Conservation (phyloP, 2,113 vertebrate genomes). For the Macrotus californicus region DNA sequence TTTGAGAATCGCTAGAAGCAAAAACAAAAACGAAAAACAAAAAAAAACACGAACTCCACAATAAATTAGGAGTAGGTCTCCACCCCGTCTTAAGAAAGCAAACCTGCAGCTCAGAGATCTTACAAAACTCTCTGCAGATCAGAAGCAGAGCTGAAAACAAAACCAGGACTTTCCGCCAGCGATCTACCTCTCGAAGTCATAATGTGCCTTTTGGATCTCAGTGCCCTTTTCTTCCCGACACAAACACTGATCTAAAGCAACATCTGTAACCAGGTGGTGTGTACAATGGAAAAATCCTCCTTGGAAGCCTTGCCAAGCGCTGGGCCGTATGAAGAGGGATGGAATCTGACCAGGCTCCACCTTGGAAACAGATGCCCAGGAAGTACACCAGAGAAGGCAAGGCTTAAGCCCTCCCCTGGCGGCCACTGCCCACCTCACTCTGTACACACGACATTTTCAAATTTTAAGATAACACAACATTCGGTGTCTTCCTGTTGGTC, state of each 20-base stretch:
- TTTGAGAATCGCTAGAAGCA: background rate
- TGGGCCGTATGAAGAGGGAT: conserved; percentile 32
- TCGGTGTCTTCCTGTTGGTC: background rate
- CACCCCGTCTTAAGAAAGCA: background rate
- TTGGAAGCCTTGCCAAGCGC: conserved; percentile 40
- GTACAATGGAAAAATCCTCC: conserved; percentile 55
- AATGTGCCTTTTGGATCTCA: conserved; percentile 23
- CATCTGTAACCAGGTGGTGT: conserved; percentile 26
- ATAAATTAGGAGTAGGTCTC: background rate
- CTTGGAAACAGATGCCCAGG: background rate
- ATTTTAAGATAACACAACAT: background rate
- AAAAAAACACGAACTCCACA: background rate
- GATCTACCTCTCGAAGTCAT: background rate
- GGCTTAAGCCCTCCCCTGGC: background rate
- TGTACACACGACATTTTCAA: background rate
- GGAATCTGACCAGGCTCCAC: conserved; percentile 26
- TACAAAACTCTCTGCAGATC: background rate
- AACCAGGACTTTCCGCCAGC: background rate
- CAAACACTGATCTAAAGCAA: conserved; percentile 27
- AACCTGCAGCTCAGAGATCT: background rate
- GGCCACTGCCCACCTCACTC: background rate
- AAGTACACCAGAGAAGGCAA: background rate
- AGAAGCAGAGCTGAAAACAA: conserved; percentile 20
- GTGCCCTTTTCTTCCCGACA: background rate
- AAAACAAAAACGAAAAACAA: background rate